A percentile compares a stretch with the other conserved stretches of the same genome.
phyloP scores from a whole-genome alignment of 2,888 invertebrate species.

The Metellina segmentata region DNA sequence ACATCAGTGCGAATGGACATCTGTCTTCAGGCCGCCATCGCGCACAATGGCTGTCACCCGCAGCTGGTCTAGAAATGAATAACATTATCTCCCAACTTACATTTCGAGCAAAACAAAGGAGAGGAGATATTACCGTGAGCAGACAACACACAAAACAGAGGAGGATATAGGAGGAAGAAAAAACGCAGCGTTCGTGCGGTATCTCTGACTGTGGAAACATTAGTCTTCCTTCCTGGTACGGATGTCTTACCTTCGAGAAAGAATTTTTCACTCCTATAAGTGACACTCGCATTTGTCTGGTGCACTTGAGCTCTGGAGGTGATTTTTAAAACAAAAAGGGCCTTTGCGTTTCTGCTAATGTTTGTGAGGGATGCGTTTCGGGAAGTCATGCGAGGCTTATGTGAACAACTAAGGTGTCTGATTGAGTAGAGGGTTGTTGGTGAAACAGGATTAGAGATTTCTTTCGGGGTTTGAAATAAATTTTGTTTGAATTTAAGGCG shows the following conservation, averaged over 20 bases:
- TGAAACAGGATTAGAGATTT: too few relatives aligned
- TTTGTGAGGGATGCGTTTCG: too few relatives aligned
- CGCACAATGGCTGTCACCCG: constrained; percentile 39
- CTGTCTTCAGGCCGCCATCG: constrained; percentile 17
- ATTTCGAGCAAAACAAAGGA: constrained; percentile 16
- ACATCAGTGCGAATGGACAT: constrained; percentile 19
- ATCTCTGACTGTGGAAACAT: neutral
- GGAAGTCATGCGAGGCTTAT: too few relatives aligned
- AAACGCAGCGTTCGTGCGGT: neutral
- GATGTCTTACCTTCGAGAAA: neutral
- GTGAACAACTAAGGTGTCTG: too few relatives aligned
- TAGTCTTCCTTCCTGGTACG: neutral
- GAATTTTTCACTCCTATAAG: neutral
- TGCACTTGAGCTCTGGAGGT: too few relatives aligned
- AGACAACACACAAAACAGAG: constrained; percentile 1
- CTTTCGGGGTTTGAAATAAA: too few relatives aligned
- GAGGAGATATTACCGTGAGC: neutral
- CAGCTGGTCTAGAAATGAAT: constrained; percentile 42
- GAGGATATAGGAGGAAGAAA: neutral
- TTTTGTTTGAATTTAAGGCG: too few relatives aligned
- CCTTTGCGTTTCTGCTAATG: too few relatives aligned
- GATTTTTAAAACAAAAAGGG: too few relatives aligned
- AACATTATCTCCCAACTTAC: constrained; percentile 33
- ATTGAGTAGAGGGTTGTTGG: too few relatives aligned
- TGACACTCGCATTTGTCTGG: neutral